phyloP scores from a whole-genome alignment of 2,888 invertebrate genomes.

The Bombylius major region DNA sequence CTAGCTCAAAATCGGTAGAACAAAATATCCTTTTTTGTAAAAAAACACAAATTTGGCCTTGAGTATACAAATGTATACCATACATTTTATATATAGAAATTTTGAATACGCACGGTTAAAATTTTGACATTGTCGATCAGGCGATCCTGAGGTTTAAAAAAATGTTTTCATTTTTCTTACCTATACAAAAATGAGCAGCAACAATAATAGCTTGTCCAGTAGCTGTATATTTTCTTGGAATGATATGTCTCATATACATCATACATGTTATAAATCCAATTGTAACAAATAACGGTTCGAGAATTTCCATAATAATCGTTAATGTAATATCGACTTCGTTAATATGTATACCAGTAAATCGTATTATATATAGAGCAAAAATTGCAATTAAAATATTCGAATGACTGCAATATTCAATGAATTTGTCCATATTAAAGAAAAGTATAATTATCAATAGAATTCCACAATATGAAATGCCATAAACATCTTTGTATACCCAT shows the following conservation, averaged over 20 bases:
- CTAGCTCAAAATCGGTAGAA: too few species aligned
- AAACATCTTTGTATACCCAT: slow-evolving; percentile 41
- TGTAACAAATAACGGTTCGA: slow-evolving; percentile 65
- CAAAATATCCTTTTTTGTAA: too few species aligned
- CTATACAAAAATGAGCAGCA: slow-evolving; percentile 65
- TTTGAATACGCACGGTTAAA: too few species aligned
- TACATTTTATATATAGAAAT: too few species aligned
- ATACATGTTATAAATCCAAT: slow-evolving; percentile 70
- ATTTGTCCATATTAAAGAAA: slow-evolving; percentile 55
- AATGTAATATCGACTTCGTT: slow-evolving; percentile 45
- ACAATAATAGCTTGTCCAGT: slow-evolving; percentile 68
- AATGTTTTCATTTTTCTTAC: slow-evolving; percentile 28
- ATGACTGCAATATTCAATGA: slow-evolving; percentile 71
- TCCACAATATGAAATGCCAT: slow-evolving; percentile 23
- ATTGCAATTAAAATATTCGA: slow-evolving; percentile 72
- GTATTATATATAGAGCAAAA: slow-evolving; percentile 67
- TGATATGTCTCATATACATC: slow-evolving; percentile 66
- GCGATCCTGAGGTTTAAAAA: too few species aligned
- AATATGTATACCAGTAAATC: slow-evolving; percentile 52
- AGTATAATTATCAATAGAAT: slow-evolving; percentile 25
- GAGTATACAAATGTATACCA: too few species aligned
- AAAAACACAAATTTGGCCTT: too few species aligned
- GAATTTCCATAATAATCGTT: slow-evolving; percentile 54
- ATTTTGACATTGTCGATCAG: too few species aligned
- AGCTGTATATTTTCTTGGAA: slow-evolving; percentile 62